Evolutionary conservation across 2,888 invertebrate genomes (phyloP).

Genomic region (Brassicogethes aeneus): DNA sequence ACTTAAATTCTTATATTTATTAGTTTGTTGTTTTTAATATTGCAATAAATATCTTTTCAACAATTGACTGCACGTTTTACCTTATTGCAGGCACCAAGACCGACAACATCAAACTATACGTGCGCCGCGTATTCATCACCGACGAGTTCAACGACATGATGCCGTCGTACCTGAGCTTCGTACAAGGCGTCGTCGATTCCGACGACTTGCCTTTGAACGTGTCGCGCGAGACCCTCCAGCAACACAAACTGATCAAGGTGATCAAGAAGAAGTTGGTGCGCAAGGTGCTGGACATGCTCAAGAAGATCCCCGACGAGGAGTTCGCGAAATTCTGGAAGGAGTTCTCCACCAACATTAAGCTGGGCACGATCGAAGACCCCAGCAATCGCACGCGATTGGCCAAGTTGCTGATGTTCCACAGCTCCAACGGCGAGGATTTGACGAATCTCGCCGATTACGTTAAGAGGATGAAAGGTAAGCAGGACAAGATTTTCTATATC

Average conservation of each 20-base stretch:
- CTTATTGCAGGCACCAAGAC: slow-evolving; percentile 86
- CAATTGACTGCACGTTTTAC: too few species aligned
- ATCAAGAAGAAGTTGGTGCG: slow-evolving; percentile 98
- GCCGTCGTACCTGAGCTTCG: slow-evolving; percentile 93
- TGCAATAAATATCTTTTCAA: too few species aligned
- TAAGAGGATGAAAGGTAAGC: slow-evolving; percentile 88
- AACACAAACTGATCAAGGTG: slow-evolving; percentile 96
- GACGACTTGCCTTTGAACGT: slow-evolving; percentile 98
- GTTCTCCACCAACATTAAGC: slow-evolving; percentile 81
- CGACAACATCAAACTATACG: slow-evolving; percentile 94
- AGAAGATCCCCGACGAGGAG: slow-evolving; percentile 84
- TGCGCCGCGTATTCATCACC: slow-evolving; percentile 97
- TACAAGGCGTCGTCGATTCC: slow-evolving; percentile 95
- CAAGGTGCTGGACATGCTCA: slow-evolving; percentile 95
- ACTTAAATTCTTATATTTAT: too few species aligned
- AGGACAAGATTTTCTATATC: slow-evolving; percentile 93
- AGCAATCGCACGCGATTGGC: slow-evolving; percentile 92
- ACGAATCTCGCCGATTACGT: slow-evolving; percentile 86
- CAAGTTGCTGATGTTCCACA: slow-evolving; percentile 85
- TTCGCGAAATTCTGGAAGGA: slow-evolving; percentile 98
- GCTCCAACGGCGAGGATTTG: slow-evolving; percentile 59
- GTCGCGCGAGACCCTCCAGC: slow-evolving; percentile 94
- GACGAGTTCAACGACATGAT: slow-evolving; percentile 99
- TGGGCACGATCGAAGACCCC: slow-evolving; percentile 94
- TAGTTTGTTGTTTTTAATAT: too few species aligned